Evolutionary conservation across 2,888 invertebrate genomes (phyloP).

Genomic region (Perizoma flavofasciatum): DNA sequence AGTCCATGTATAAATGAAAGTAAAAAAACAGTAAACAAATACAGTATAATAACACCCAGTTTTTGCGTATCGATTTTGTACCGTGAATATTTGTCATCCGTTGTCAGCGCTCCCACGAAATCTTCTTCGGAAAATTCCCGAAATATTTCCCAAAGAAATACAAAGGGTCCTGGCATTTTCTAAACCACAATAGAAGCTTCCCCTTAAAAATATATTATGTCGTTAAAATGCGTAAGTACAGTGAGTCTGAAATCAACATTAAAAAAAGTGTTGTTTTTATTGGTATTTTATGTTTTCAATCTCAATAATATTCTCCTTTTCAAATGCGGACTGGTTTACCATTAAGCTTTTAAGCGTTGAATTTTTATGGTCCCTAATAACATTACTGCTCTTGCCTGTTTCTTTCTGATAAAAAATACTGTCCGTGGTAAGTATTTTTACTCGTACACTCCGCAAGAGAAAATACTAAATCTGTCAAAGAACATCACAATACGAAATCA

Average conservation of each 20-base stretch:
- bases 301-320: slow-evolving; percentile 26
- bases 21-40: slow-evolving; percentile 29
- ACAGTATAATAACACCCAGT: slow-evolving; percentile 40
- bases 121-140: slow-evolving; percentile 42
- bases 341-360: slow-evolving; percentile 14
- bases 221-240: slow-evolving; percentile 39
- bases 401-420: slow-evolving; percentile 6
- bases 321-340: slow-evolving; percentile 14
- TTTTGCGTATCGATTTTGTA: slow-evolving; percentile 45
- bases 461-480: no score
- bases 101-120: slow-evolving; percentile 42
- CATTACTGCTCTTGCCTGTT: slow-evolving; percentile 16
- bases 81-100: slow-evolving; percentile 41
- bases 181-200: slow-evolving; percentile 48
- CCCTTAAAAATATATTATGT: slow-evolving; percentile 45
- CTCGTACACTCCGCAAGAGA: background rate
- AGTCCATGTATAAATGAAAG: background rate
- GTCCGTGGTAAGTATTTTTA: background rate
- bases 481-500: no score
- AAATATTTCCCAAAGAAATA: slow-evolving; percentile 48
- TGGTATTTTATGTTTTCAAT: slow-evolving; percentile 32
- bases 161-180: slow-evolving; percentile 48
- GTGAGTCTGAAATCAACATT: slow-evolving; percentile 29
- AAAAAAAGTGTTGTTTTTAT: slow-evolving; percentile 31
- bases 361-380: slow-evolving; percentile 14